Conservation (phyloP, 2,888 invertebrate genomes). For the Melitaea athalia region DNA sequence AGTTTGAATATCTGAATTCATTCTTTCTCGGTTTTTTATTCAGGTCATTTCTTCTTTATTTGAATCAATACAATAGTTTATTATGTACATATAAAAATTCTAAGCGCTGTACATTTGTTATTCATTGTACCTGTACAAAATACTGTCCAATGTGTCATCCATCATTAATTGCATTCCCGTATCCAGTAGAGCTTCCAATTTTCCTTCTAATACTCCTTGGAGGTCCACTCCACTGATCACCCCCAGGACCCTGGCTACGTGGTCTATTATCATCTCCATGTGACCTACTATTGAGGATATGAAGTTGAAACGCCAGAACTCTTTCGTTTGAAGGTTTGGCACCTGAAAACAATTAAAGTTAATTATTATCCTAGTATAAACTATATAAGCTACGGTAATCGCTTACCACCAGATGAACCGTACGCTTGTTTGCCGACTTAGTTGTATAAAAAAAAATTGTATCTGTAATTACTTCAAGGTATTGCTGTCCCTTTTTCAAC, state of each 20-base stretch:
- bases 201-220: conserved; percentile 52
- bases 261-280: conserved; percentile 60
- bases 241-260: conserved; percentile 69
- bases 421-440: too few relatives aligned
- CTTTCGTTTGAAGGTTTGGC: conserved; percentile 61
- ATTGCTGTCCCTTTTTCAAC: too few relatives aligned
- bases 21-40: too few relatives aligned
- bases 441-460: too few relatives aligned
- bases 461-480: too few relatives aligned
- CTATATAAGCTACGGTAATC: too few relatives aligned
- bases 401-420: too few relatives aligned
- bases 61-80: too few relatives aligned
- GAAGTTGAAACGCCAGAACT: conserved; percentile 77
- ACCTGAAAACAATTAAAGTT: conserved; percentile 45
- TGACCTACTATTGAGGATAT: conserved; percentile 67
- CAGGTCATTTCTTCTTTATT: too few relatives aligned
- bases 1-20: too few relatives aligned
- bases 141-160: conserved; percentile 70
- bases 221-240: conserved; percentile 71
- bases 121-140: conserved; percentile 67
- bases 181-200: conserved; percentile 67
- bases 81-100: too few relatives aligned
- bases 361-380: neutral
- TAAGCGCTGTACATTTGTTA: too few relatives aligned
- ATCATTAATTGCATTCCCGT: conserved; percentile 67